Base-by-base conservation (phyloP, 2,797 vertebrate genomes). In the Rhynchonycteris naso region DNA sequence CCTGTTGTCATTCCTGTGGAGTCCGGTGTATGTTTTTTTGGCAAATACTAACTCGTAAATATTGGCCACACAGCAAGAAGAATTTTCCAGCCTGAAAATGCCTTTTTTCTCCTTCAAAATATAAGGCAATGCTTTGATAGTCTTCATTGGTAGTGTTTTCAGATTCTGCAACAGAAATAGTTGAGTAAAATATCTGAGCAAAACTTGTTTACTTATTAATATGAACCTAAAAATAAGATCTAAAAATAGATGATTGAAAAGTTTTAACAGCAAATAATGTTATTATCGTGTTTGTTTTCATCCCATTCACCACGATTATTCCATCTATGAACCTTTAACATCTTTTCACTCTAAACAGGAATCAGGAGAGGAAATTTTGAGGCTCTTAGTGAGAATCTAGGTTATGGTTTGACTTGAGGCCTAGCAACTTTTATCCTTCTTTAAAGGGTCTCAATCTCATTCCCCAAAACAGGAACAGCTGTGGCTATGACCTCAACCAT, bases 41-140 rank as follows among this genome's bases (percentile, higher is more conserved):
- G 75, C 68, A 88, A 88, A 92, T 88, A 98, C 99, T 98, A 97
- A 99, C 99, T 98, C 99, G 98, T 97, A 98, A 99, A 98, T 99
- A 99, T 71, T 99, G 99, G 61, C 99, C 99, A 98, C 99, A 99
- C 35, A 99, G 99, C 93, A 99, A 98, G 97, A 99, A 99, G 98
- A 99, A 99, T 96, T 99, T 99, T 71, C 99, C 99, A 38, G 99
- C 99, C 95, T 99, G 99, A 97, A 99, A 98, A 98, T 99, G 99
- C 94, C 99, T 99, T 98, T 99, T 99, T 96, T 99, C 99, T 93
- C 98, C 99, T 97, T 99, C 99, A 95, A 99, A 99, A 98, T 99
- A 99, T 0, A 99, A 98, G 18, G 99, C 99, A 0, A 99, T 99
- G 97, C 99, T 99, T 98, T 99, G 99, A 97, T 99, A 99, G 97